Conservation (phyloP, 2,888 invertebrate genomes). For the Bugula neritina region DNA sequence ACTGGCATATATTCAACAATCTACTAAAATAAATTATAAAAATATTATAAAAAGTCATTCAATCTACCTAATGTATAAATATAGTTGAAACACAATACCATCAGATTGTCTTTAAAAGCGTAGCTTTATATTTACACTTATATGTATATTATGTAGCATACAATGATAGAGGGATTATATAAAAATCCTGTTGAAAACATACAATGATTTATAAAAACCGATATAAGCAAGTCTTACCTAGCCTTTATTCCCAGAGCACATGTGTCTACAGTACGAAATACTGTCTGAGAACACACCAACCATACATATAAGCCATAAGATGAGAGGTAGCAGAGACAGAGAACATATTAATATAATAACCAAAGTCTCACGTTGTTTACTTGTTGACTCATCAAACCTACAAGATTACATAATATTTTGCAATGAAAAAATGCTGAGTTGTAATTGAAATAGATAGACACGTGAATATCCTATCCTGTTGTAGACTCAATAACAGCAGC, state of each 20-base stretch:
- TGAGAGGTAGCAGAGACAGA: neutral
- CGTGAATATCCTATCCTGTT: neutral
- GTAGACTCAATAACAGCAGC: neutral
- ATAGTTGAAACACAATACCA: no score
- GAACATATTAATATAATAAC: neutral
- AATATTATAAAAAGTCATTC: no score
- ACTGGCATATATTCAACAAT: no score
- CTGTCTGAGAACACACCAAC: neutral
- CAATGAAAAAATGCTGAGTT: neutral
- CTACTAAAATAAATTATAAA: no score
- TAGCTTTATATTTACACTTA: no score
- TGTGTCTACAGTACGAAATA: constrained; percentile 18
- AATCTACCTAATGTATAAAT: no score
- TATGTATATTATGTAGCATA: no score
- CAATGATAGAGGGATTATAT: no score
- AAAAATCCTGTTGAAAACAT: no score
- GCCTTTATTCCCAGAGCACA: constrained; percentile 1
- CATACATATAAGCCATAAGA: neutral
- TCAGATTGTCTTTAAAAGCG: no score
- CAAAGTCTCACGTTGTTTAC: neutral
- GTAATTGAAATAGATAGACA: neutral
- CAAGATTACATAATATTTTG: neutral
- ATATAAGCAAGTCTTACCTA: no score
- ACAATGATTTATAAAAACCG: no score
- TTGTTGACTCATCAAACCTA: neutral